phyloP scores from a whole-genome alignment of 1,140 invertebrate species.

The Lamellibrachia luymesi region DNA sequence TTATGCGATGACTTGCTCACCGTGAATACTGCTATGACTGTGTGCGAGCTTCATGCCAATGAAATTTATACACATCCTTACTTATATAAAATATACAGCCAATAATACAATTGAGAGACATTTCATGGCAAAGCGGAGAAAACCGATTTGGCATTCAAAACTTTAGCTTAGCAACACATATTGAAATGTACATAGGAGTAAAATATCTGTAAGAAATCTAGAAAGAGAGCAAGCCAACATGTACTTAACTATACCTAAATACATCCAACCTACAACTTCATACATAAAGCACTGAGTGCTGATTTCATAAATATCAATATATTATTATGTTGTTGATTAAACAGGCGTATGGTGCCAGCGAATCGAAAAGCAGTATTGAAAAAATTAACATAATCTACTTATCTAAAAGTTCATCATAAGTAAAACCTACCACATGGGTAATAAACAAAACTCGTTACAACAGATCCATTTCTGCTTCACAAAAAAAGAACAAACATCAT shows the following conservation, averaged over 20 bases:
- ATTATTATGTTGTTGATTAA: not conserved
- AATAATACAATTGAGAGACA: not conserved
- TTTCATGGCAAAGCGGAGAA: not conserved
- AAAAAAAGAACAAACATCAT: not conserved
- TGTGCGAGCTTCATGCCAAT: not conserved
- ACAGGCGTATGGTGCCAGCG: not conserved
- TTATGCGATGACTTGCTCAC: not conserved
- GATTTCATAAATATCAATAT: not conserved
- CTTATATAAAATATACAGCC: conserved; percentile 5
- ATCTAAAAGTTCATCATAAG: not conserved
- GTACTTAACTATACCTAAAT: not conserved
- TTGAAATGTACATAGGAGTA: not conserved
- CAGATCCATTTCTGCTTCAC: not conserved
- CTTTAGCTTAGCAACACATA: not conserved
- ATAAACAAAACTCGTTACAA: not conserved
- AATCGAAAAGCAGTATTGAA: not conserved
- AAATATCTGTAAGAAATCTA: not conserved
- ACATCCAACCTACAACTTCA: not conserved
- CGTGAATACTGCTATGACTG: not conserved
- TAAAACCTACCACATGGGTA: not conserved
- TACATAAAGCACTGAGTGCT: not conserved
- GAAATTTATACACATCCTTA: conserved; percentile 1
- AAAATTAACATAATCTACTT: not conserved
- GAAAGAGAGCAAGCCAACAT: not conserved
- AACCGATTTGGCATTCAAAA: not conserved